phyloP scores from a whole-genome alignment of 2,888 invertebrate genomes.

The Lymantria monacha region DNA sequence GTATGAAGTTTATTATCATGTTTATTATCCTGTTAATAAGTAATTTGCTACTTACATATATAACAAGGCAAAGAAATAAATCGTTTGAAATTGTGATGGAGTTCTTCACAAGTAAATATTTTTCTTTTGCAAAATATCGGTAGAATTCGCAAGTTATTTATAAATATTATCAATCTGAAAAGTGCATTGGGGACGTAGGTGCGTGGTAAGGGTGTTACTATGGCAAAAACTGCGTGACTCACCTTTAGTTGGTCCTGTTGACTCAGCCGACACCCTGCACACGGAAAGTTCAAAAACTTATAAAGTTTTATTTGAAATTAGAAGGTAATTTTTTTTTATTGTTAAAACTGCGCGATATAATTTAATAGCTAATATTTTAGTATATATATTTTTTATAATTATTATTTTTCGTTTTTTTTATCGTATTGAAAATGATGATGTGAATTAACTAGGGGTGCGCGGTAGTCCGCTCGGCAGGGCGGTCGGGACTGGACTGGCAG shows the following conservation, averaged over 20 bases:
- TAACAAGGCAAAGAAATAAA: no score
- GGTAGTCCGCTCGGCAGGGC: conserved; percentile 67
- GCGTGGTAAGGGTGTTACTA: conserved; percentile 72
- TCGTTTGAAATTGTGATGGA: no score
- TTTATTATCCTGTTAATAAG: no score
- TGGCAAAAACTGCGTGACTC: conserved; percentile 71
- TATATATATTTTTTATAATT: neutral
- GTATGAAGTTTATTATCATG: no score
- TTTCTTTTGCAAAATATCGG: conserved; percentile 5
- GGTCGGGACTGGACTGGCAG: conserved; percentile 69
- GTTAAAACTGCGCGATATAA: neutral
- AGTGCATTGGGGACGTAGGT: conserved; percentile 39
- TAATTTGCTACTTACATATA: no score
- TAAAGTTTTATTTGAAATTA: conserved; percentile 14
- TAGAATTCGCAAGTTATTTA: conserved; percentile 30
- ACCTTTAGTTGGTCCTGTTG: conserved; percentile 70
- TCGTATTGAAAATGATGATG: conserved; percentile 17
- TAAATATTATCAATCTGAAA: conserved; percentile 29
- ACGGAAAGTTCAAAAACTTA: conserved; percentile 26
- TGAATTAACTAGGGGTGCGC: conserved; percentile 63
- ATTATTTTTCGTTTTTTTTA: neutral
- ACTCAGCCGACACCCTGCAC: conserved; percentile 71
- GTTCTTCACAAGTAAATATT: no score
- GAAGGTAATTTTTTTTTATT: neutral
- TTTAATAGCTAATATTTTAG: neutral